Conservation (phyloP, 2,113 vertebrate genomes). For the Mesembrinibis cayennensis region DNA sequence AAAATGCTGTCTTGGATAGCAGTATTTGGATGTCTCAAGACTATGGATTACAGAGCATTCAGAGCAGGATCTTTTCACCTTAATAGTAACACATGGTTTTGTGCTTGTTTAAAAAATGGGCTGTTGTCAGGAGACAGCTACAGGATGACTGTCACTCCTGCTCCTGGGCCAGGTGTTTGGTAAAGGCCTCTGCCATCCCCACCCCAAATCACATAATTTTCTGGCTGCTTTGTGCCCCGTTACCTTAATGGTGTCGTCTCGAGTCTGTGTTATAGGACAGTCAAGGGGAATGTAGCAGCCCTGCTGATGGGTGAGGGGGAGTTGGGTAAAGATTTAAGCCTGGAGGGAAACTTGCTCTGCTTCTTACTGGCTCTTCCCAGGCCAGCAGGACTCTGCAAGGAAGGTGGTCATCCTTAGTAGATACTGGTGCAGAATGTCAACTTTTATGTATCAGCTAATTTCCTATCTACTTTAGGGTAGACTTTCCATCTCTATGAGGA, state of each 20-base stretch:
- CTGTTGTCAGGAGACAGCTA: neutral
- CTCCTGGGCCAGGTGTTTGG: neutral
- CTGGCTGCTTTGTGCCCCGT: neutral
- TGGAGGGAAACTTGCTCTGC: neutral
- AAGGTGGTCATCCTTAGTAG: neutral
- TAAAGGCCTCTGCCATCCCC: neutral
- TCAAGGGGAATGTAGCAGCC: neutral
- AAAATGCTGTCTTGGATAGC: neutral
- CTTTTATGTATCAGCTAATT: neutral
- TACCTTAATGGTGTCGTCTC: neutral
- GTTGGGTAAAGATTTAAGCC: neutral
- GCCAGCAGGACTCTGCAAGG: neutral
- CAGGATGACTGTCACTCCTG: neutral
- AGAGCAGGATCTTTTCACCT: neutral
- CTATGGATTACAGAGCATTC: neutral
- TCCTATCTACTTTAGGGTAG: neutral
- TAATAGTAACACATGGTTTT: neutral
- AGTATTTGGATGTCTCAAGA: neutral
- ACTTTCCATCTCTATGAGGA: neutral
- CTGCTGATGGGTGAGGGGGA: neutral
- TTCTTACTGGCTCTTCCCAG: neutral
- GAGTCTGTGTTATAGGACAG: accelerated
- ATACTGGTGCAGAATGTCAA: neutral
- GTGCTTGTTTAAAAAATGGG: neutral
- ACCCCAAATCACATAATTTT: neutral